Conservation (phyloP, 2,888 invertebrate species). For the Drosophila diplacantha region DNA sequence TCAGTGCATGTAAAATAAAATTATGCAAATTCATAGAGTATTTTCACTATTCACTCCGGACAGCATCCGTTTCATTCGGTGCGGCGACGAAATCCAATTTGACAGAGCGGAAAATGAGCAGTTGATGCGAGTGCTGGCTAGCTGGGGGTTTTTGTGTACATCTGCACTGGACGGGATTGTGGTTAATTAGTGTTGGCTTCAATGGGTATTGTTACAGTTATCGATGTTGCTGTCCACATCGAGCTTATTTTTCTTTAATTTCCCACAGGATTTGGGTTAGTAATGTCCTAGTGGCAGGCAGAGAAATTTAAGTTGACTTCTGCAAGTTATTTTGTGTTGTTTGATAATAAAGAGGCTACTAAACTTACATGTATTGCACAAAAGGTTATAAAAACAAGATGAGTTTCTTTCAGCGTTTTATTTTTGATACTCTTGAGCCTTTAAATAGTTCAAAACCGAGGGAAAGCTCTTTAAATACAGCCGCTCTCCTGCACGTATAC, state of each 20-base stretch:
- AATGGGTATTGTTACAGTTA: conserved; percentile 16
- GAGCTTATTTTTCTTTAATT: conserved; percentile 14
- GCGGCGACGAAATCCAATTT: conserved; percentile 29
- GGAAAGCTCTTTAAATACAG: background rate
- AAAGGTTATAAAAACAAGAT: background rate
- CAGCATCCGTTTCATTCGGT: conserved; percentile 23
- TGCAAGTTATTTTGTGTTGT: no score
- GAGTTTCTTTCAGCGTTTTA: rapidly evolving
- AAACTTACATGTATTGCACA: background rate
- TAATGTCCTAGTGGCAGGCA: background rate
- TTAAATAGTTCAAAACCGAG: background rate
- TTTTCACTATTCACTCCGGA: conserved; percentile 12
- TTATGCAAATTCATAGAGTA: conserved; percentile 42
- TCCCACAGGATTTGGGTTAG: conserved; percentile 1
- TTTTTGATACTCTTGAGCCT: background rate
- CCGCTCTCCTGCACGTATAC: no score
- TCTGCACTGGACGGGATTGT: conserved; percentile 18
- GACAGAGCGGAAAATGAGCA: conserved; percentile 29
- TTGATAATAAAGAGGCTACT: background rate
- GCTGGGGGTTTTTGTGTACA: conserved; percentile 6
- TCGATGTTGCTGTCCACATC: background rate
- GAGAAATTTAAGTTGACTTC: background rate
- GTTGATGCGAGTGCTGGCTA: conserved; percentile 22
- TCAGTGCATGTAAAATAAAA: conserved; percentile 45
- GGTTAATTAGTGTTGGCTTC: conserved; percentile 28